Base-by-base conservation (phyloP, 2,888 invertebrate genomes). In the Tetramorium bicarinatum region DNA sequence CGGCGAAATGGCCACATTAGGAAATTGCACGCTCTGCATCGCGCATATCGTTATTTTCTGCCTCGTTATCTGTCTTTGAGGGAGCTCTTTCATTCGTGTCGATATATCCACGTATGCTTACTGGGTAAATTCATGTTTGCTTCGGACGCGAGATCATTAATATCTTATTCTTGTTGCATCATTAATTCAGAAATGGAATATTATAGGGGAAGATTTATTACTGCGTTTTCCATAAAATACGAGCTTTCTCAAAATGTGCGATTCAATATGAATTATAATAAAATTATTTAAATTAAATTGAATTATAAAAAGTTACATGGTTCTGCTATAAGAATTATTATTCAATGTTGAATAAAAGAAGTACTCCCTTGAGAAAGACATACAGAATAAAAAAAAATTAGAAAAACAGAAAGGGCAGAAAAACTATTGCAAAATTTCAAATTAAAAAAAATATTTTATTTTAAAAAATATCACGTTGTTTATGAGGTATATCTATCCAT, bases 1-100 rank as follows among this genome's bases (percentile, higher is more conserved):
- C 81, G 52, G 47, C 21, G 61, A 75, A 66, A 75, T 49, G 74
- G 75, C 54, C 67, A 77, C 86, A 85, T 83, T 85, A 85, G 62
- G 83, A 88, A 86, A 83, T 82, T 85, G 79, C 80, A 74, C 66
- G 69, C 56, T 49, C 62, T 38, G 61, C 54, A 61, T 49, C 61
- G 54, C 21, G 52, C 76, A 29, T 54, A 80, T 56, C 77, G 59
- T 80, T 77, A 77, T 67, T 77, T 59, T 82, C 81, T 82, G 29
- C 76, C 81, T 82, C 81, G 79, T 82, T 76, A 72, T 75, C 41
- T 79, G 59, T 80, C 79, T 80, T 80, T 80, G 72, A 72, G 47
- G 15, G 71, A 69, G 34, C 71, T 34, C n/a, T 80, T 72, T 80
- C 79, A 59, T 72, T 80, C 72, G 34, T 8, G 38, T 13, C 76